These are phyloP conservation scores for Cataglyphis hispanica DNA, from an alignment of 1,140 invertebrate species.

Conservation along the genomic window DNA sequence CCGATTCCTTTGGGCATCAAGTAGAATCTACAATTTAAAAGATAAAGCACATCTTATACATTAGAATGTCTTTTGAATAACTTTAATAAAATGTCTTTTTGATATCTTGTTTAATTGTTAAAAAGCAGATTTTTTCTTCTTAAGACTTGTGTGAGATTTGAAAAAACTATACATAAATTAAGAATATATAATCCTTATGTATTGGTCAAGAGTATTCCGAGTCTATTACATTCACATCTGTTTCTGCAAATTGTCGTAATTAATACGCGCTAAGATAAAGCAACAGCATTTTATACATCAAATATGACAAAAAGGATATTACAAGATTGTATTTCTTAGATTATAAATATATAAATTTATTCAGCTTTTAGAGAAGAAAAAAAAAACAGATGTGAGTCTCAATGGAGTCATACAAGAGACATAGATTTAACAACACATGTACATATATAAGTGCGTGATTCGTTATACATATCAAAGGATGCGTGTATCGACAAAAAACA, in stretches of 20 bases:
- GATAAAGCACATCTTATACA: neutral
- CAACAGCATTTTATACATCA: neutral
- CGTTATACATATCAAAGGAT: neutral
- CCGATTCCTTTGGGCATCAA: neutral
- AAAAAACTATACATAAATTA: neutral
- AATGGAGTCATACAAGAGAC: neutral
- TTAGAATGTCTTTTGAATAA: neutral
- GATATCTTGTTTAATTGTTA: neutral
- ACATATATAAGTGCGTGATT: neutral
- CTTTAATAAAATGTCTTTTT: conserved; percentile 1
- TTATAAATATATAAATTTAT: neutral
- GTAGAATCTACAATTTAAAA: neutral
- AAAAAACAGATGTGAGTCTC: neutral
- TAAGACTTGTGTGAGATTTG: neutral
- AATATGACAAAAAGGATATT: neutral
- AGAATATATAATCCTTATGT: neutral
- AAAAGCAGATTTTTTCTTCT: neutral
- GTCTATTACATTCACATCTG: neutral
- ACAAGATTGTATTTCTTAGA: neutral
- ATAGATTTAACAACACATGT: neutral
- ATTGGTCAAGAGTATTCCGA: neutral
- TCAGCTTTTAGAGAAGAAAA: neutral
- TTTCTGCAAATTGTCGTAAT: neutral
- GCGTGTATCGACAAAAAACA: conserved; percentile 19
- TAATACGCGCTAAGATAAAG: neutral